Percentiles rank a stretch among this genome's conserved stretches.
Conservation (phyloP, 2,113 vertebrate genomes). For the Callorhinus ursinus region DNA sequence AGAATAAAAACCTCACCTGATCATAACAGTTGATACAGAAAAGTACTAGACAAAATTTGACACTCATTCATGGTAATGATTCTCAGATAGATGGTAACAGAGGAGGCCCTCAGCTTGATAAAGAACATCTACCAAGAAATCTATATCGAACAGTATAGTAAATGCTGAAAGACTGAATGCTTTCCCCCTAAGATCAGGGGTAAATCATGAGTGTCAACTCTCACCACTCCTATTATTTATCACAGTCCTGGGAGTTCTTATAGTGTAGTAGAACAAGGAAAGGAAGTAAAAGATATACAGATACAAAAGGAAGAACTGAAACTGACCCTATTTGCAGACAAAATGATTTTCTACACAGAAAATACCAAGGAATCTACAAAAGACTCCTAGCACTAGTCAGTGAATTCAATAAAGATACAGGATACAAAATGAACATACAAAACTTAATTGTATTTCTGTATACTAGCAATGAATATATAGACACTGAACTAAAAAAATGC, state of each 20-base stretch:
- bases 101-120: background rate
- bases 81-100: background rate
- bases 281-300: background rate
- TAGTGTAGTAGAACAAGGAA: background rate
- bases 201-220: background rate
- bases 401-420: background rate
- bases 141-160: background rate
- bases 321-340: background rate
- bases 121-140: background rate
- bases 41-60: background rate
- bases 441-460: background rate
- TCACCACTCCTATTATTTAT: background rate
- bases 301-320: background rate
- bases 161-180: background rate
- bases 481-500: background rate
- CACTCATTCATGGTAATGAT: background rate
- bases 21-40: background rate
- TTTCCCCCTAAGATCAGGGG: background rate
- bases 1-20: background rate
- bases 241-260: background rate
- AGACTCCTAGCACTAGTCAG: background rate
- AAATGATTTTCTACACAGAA: background rate
- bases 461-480: background rate
- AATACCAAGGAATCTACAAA: background rate
- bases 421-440: background rate